These are phyloP conservation scores for Spicauda simplicius DNA, from an alignment of 2,888 invertebrate genomes.

Conservation along the genomic window DNA sequence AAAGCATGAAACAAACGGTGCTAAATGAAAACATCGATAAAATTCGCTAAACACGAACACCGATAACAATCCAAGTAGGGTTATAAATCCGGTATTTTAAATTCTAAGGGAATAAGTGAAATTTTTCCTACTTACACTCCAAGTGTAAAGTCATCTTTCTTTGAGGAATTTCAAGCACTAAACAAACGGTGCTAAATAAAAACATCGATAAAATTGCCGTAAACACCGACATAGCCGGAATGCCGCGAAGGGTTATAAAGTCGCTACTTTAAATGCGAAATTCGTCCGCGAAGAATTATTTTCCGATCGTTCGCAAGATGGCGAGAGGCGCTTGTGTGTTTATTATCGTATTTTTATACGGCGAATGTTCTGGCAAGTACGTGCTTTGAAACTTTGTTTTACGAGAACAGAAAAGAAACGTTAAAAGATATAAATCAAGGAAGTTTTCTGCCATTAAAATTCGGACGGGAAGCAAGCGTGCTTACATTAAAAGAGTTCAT, in stretches of 20 bases:
- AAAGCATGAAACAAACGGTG: constrained; percentile 43
- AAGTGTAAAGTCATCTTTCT: constrained; percentile 7
- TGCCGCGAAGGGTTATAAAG: constrained; percentile 44
- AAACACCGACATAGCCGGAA: constrained; percentile 46
- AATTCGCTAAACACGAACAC: no score
- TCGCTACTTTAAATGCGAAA: constrained; percentile 43
- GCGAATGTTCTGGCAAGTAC: constrained; percentile 26
- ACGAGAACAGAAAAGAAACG: not conserved
- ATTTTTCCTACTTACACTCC: not conserved
- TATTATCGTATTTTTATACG: constrained; percentile 34
- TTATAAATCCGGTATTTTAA: not conserved
- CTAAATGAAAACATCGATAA: constrained; percentile 36
- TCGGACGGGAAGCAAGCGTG: no score
- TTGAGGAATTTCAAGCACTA: constrained; percentile 45
- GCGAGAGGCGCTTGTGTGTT: constrained; percentile 27
- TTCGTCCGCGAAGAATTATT: constrained; percentile 39
- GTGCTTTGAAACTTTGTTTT: constrained; percentile 30
- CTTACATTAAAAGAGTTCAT: no score
- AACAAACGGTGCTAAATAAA: constrained; percentile 47
- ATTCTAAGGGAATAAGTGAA: not conserved
- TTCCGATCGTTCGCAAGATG: constrained; percentile 34
- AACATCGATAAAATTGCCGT: constrained; percentile 49
- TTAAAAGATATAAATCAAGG: no score
- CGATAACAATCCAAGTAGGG: no score
- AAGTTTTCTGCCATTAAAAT: no score